phyloP scores from a whole-genome alignment of 2,888 invertebrate genomes.

The Capitulum mitella region DNA sequence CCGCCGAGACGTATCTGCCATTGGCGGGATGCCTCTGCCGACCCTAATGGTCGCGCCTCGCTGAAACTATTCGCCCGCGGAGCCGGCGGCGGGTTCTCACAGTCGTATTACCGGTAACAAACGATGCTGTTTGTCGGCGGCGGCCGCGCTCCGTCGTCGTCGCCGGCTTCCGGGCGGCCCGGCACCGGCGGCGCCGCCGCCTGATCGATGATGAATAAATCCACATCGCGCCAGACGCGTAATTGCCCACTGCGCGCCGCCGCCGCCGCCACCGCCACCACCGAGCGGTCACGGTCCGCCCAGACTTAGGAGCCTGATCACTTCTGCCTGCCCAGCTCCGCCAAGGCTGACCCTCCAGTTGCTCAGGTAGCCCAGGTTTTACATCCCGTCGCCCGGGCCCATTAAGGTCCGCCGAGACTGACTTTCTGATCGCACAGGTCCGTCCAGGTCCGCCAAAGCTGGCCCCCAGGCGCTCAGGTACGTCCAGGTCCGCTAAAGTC shows the following conservation, averaged over 20 bases:
- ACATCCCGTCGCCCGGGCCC: no score
- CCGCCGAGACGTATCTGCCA: neutral
- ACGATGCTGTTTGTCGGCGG: constrained; percentile 14
- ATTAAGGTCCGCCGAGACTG: no score
- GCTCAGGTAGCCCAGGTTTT: no score
- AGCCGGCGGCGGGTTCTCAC: neutral
- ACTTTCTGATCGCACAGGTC: no score
- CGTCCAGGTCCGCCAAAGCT: no score
- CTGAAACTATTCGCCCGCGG: neutral
- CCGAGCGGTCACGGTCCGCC: no score
- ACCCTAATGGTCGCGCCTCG: neutral
- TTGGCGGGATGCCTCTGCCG: neutral
- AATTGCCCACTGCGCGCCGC: neutral
- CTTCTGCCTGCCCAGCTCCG: no score
- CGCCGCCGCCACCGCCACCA: neutral
- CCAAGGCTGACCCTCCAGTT: no score
- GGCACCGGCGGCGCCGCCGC: neutral
- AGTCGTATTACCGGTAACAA: neutral
- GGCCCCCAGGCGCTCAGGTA: no score
- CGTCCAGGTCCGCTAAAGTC: no score
- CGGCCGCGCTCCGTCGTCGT: neutral
- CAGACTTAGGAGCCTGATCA: no score
- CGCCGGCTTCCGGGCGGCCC: neutral
- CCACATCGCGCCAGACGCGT: neutral
- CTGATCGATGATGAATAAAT: constrained; percentile 12